phyloP scores from a whole-genome alignment of 2,888 invertebrate species.

The Erebia palarica region DNA sequence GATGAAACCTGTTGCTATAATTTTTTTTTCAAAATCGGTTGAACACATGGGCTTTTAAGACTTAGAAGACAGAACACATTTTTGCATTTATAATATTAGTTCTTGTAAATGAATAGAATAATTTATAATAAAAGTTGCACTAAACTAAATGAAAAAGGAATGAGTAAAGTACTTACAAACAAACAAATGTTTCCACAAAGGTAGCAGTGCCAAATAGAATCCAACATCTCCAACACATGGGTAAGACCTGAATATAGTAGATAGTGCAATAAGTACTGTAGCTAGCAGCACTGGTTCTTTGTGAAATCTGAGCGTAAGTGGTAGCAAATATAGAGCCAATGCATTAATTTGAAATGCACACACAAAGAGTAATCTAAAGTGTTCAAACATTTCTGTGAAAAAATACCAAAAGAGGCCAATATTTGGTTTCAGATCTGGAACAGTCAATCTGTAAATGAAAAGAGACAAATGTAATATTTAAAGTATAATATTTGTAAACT shows the following conservation, averaged over 20 bases:
- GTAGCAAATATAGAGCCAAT: conserved; percentile 94
- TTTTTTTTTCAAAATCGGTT: no score
- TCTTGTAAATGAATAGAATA: not conserved
- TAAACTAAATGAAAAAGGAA: not conserved
- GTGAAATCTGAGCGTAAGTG: conserved; percentile 90
- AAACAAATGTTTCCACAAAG: conserved; percentile 95
- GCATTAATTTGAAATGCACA: conserved; percentile 98
- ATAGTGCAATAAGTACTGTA: conserved; percentile 90
- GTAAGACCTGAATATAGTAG: conserved; percentile 96
- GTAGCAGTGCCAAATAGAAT: conserved; percentile 94
- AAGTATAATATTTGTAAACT: no score
- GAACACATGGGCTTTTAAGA: no score
- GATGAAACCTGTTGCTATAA: no score
- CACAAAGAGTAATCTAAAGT: conserved; percentile 96
- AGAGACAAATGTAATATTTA: not conserved
- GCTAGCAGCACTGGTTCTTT: conserved; percentile 91
- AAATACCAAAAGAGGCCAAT: conserved; percentile 99
- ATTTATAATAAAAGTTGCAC: not conserved
- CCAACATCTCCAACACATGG: conserved; percentile 98
- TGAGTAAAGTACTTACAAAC: conserved; percentile 85
- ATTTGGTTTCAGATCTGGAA: conserved; percentile 97
- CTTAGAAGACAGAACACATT: no score
- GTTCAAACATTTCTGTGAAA: conserved; percentile 99
- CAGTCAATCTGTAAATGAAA: conserved; percentile 86
- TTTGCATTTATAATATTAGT: no score